Base-by-base conservation (phyloP, 2,113 vertebrate genomes). In the Sigmodon hispidus region DNA sequence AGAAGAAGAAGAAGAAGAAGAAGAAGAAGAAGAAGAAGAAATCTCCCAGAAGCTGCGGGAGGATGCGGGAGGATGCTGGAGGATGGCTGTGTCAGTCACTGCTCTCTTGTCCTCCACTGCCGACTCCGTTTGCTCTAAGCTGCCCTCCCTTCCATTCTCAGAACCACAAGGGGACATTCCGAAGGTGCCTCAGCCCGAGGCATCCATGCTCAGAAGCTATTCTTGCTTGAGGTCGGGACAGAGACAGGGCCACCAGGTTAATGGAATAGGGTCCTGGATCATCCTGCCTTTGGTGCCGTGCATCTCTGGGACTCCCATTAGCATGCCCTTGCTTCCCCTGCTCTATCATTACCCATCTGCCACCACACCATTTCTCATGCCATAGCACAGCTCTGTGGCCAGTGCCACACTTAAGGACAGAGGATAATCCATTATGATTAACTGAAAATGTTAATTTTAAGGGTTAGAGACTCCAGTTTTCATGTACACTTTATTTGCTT, bases 201-300 rank as follows among this genome's bases (percentile, higher is more conserved):
- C 31, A 34, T 52, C 55, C 73, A 7, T n/a, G 36, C 43, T 50
- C 43, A 75, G 79, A 89, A 87, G 93, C 73, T n/a, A 21, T 75
- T 90, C 75, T 93, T 24, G 43, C 43, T 94, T 7, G 22, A 50
- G 85, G 85, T 93, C 86, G 85, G 86, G 93, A 67, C n/a, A 75
- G 76, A 87, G 75, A 21, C 31, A 34, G 43, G 91, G 91, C 57
- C 76, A 90, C 34, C 55, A 45, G 93, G 95, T 89, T 97, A 97
- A 94, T 95, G 96, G 81, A 93, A 80, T 50, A 70, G 93, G 80
- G 40, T 70, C 90, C 50, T 15, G 40, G 77, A 48, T 76, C 43
- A 36, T n/a, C 85, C 36, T 34, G 84, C 21, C 69, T 69, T 81
- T 85, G 80, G 73, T 57, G 34, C 57, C 15, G 2, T 10, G 67